Evolutionary conservation across 2,113 vertebrate species (phyloP), one percentile per base, ranked within the genome.

Genomic region (Chitala chitala): DNA sequence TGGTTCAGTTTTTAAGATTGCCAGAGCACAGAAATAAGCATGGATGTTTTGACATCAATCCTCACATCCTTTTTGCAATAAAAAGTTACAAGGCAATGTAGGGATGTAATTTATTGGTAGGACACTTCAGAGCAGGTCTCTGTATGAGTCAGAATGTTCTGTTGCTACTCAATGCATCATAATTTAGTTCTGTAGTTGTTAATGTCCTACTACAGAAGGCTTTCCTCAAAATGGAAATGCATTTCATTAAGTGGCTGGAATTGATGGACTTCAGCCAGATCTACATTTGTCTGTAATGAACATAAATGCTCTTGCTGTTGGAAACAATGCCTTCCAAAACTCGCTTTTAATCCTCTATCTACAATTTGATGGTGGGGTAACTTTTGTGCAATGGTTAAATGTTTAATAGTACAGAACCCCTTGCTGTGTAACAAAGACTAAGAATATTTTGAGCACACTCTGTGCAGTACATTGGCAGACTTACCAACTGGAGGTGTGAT

Each of bases 171-270:
- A n/a, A 51, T 64, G 56, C 44, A 50, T 73, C 58, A 73, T 73
- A 73, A 73, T 73, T 44, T n/a, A 36, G 31, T 73, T 38, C 61
- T 63, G 13, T 10, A 54, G 61, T 24, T 33, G 29, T 48, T 74
- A 38, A 64, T 48, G 46, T 74, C 36, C 46, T 10, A 61, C 29
- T 61, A 29, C 56, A 7, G 40, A n/a, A 33, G 29, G 44, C 31
- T 51, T 50, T 8, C 46, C 17, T 46, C 56, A 36, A 63, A 64
- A 50, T 73, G 58, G 51, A 73, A 73, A 61, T 64, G 58, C 44
- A 38, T 48, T 71, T 71, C 69, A 40, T 71, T 71, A 55, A 38
- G 51, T 33, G 1, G n/a, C 53, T 38, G 24, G 36, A 53, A 70
- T 50, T 50, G 33, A 70, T 70, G 68, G 68, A 51, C 46, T 29